phyloP scores from a whole-genome alignment of 2,888 invertebrate species.

The Willowsia nigromaculata region DNA sequence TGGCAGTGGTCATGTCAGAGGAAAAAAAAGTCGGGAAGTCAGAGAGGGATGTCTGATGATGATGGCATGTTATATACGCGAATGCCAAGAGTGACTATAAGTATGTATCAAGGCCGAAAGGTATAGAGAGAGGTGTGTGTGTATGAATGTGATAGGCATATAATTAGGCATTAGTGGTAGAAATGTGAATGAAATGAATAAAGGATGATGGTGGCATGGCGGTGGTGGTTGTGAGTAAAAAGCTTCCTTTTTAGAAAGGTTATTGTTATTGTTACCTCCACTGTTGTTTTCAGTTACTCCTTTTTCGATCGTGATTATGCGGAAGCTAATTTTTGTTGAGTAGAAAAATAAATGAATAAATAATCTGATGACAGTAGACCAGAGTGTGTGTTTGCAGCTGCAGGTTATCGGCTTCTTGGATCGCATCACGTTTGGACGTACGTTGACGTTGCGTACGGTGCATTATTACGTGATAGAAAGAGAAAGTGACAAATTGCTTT shows the following conservation, averaged over 20 bases:
- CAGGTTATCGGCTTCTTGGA: neutral
- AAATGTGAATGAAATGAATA: no score
- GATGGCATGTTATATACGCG: neutral
- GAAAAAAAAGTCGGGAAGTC: neutral
- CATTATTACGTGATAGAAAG: neutral
- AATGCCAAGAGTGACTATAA: no score
- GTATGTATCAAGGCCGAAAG: constrained; percentile 38
- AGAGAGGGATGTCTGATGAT: neutral
- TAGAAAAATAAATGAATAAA: neutral
- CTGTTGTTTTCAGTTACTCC: neutral
- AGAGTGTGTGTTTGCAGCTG: neutral
- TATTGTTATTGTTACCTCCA: neutral
- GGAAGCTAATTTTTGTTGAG: constrained; percentile 12
- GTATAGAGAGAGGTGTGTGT: neutral
- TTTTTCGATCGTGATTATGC: neutral
- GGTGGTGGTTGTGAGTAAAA: neutral
- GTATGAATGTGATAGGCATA: neutral
- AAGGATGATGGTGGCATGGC: no score
- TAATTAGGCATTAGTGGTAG: neutral
- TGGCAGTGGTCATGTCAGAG: constrained; percentile 5
- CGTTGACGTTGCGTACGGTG: neutral
- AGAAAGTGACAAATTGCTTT: constrained; percentile 40
- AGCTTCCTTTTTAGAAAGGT: constrained; percentile 34
- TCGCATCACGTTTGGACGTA: neutral
- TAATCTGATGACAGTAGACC: neutral